Base-by-base conservation (phyloP, 2,888 invertebrate genomes). In the Dynastes tityus region DNA sequence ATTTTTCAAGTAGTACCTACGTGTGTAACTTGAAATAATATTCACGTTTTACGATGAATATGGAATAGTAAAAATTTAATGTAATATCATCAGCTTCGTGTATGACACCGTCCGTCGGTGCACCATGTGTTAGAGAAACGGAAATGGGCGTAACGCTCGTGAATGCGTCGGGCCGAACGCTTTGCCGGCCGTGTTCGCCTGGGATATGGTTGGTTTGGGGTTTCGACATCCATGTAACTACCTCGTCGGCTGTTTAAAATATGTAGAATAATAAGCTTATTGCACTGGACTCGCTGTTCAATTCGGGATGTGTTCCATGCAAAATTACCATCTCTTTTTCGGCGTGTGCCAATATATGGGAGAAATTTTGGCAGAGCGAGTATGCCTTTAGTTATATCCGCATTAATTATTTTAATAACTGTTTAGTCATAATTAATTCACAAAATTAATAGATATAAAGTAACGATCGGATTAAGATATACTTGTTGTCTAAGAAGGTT, bases 141-240 rank as follows among this genome's bases (percentile, higher is more conserved):
- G 78, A 78, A 78, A 74, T 78, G 78, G 78, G 78, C 78, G 78
- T 78, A 65, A 74, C 78, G 67, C 1, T 37, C 63, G 45, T 63
- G 64, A 75, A 32, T 55, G 68, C 27, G 67, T 64, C 68, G 27
- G 70, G 11, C 61, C 64, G 16, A 53, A 53, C 53, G 53, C 53
- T n/a, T 16, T n/a, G 53, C 53, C 16, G 16, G 53, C 53, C 53
- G 45, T 8, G 45, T 45, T 11, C 45, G 45, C n/a, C 73, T 76
- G 68, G 79, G 82, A 80, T 80, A 82, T 82, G 82, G 80, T 80
- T 82, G 79, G 82, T 82, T 82, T 81, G 77, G 82, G 82, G 79
- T 71, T 71, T 80, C 78, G 77, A 79, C 77, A 79, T 70, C 82
- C 82, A 80, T 82, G 80, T 78, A 81, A 81, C 64, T 78, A 64